Evolutionary conservation across 1,140 invertebrate genomes (phyloP).

Genomic region (Drosophila tristis): DNA sequence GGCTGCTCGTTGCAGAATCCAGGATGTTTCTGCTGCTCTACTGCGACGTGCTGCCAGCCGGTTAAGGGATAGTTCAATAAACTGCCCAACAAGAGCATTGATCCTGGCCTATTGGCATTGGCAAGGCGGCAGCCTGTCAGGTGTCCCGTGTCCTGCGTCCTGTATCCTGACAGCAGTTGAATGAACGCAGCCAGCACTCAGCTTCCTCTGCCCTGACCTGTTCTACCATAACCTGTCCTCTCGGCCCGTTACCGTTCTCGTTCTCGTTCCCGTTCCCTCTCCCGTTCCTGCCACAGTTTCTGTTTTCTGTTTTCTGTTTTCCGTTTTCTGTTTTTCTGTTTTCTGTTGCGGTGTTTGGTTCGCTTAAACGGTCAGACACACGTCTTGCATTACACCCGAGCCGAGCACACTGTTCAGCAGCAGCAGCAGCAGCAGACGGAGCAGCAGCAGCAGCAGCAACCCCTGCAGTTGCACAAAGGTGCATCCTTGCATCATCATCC

Average conservation of each 20-base stretch:
- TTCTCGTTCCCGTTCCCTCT: no score
- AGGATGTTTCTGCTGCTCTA: not conserved
- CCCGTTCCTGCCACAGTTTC: slow-evolving; percentile 1
- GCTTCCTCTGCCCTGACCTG: slow-evolving; percentile 45
- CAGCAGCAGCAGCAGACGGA: slow-evolving; percentile 31
- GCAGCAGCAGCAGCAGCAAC: slow-evolving; percentile 35
- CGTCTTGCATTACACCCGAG: slow-evolving; percentile 66
- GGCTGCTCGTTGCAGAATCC: slow-evolving; percentile 13
- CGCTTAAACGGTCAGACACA: slow-evolving; percentile 52
- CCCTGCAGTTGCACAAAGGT: slow-evolving; percentile 73
- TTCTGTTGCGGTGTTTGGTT: slow-evolving; percentile 26
- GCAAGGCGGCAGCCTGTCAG: slow-evolving; percentile 43
- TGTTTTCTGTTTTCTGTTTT: slow-evolving; percentile 1
- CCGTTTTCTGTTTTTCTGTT: slow-evolving; percentile 6
- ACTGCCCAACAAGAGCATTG: slow-evolving; percentile 59
- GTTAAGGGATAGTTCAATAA: slow-evolving; percentile 68
- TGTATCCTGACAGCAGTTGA: slow-evolving; percentile 42
- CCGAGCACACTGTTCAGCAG: slow-evolving; percentile 23
- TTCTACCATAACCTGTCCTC: slow-evolving; percentile 28
- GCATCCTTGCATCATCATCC: slow-evolving; percentile 69
- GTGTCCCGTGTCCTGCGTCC: slow-evolving; percentile 24
- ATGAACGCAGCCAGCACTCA: slow-evolving; percentile 36
- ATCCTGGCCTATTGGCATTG: slow-evolving; percentile 48
- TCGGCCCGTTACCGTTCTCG: no score
- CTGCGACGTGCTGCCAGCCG: slow-evolving; percentile 15